phyloP scores from a whole-genome alignment of 2,113 vertebrate genomes.

The Xenopus laevis region DNA sequence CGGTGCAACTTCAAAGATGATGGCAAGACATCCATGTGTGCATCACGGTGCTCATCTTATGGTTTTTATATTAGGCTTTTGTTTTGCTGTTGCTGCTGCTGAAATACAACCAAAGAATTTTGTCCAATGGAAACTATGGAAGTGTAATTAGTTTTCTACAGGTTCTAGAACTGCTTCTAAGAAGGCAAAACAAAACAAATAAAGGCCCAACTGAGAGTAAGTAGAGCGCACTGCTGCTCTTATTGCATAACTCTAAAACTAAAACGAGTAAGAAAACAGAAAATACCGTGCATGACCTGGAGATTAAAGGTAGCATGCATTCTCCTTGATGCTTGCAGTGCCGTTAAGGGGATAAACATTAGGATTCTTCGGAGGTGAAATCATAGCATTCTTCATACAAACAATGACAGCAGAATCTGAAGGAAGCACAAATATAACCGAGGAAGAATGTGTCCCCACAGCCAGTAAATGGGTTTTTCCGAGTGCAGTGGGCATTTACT shows the following conservation, averaged over 20 bases:
- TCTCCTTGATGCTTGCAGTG: not conserved
- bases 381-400: not conserved
- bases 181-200: not conserved
- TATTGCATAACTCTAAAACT: slow-evolving; percentile 15
- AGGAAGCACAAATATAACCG: too few species aligned
- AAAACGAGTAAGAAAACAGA: not conserved
- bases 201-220: not conserved
- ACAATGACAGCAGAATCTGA: not conserved
- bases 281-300: not conserved
- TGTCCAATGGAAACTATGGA: slow-evolving; percentile 31
- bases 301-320: slow-evolving; percentile 7
- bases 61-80: slow-evolving; percentile 40
- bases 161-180: slow-evolving; percentile 13
- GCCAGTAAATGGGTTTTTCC: too few species aligned
- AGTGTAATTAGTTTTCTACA: slow-evolving; percentile 22
- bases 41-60: slow-evolving; percentile 30
- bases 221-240: not conserved
- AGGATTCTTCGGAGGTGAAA: slow-evolving; percentile 18
- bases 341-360: slow-evolving; percentile 15
- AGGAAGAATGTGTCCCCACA: too few species aligned
- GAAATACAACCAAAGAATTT: slow-evolving; percentile 26
- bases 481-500: too few species aligned
- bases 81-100: slow-evolving; percentile 6
- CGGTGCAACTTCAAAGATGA: slow-evolving; percentile 3
- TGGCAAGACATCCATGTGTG: slow-evolving; percentile 12